A percentile compares a stretch with the other conserved stretches of the same genome.
phyloP scores from a whole-genome alignment of 2,888 invertebrate species.

The Erannis defoliaria region DNA sequence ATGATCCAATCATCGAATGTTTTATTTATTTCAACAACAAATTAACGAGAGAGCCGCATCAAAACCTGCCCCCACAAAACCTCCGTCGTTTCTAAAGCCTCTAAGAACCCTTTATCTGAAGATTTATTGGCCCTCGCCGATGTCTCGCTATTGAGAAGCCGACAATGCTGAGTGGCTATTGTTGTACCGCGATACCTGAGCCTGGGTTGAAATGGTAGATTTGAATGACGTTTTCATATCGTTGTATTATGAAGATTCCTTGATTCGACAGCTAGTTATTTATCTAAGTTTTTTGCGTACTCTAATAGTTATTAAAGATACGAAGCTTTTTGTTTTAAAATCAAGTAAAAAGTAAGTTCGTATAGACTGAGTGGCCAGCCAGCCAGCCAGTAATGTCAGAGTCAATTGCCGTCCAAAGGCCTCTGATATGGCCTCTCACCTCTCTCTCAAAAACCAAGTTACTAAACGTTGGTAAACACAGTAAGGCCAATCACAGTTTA shows the following conservation, averaged over 20 bases:
- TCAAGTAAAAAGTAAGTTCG: no score
- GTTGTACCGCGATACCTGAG: conserved; percentile 23
- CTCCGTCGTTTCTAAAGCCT: conserved; percentile 32
- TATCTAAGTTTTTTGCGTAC: neutral
- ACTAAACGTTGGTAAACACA: no score
- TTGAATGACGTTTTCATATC: conserved; percentile 7
- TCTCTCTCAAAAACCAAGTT: no score
- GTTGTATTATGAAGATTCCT: neutral
- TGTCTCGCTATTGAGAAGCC: conserved; percentile 28
- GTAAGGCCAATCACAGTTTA: no score
- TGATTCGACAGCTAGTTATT: neutral
- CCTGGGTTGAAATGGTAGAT: neutral
- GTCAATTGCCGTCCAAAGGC: no score
- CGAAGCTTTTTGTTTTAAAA: no score
- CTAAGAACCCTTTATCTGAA: conserved; percentile 36
- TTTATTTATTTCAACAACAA: conserved; percentile 22
- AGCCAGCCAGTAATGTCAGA: no score
- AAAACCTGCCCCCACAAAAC: conserved; percentile 30
- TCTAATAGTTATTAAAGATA: no score
- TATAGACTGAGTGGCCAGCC: no score
- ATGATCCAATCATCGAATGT: conserved; percentile 6
- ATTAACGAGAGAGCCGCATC: conserved; percentile 5
- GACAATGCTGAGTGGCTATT: conserved; percentile 36
- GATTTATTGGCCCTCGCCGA: conserved; percentile 41
- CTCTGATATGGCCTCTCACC: no score